Conservation (phyloP, 1,140 invertebrate genomes). For the Rhyzopertha dominica region DNA sequence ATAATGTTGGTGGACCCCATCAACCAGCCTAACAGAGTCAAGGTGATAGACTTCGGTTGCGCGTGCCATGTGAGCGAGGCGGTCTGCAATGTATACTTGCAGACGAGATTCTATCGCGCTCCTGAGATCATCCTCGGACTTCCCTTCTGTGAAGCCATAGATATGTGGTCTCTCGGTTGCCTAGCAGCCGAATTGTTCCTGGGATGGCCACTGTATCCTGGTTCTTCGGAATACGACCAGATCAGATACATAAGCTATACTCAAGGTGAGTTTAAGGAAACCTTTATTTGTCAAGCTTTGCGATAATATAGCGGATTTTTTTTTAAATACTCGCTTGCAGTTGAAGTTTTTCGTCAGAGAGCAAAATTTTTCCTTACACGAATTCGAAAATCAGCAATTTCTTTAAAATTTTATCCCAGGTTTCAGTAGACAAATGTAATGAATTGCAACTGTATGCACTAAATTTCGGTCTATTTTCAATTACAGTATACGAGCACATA, state of each 20-base stretch:
- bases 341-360: background rate
- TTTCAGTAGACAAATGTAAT: too few species aligned
- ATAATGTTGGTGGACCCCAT: constrained; percentile 99
- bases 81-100: constrained; percentile 98
- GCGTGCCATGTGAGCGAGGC: constrained; percentile 99
- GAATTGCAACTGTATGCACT: too few species aligned
- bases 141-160: constrained; percentile 99
- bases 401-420: too few species aligned
- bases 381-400: too few species aligned
- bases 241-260: constrained; percentile 88
- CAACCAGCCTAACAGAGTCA: constrained; percentile 93
- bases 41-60: constrained; percentile 99
- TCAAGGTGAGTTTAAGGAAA: too few species aligned
- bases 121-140: constrained; percentile 98
- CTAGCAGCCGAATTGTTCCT: constrained; percentile 99
- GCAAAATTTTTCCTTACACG: too few species aligned
- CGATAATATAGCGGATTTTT: background rate
- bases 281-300: too few species aligned
- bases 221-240: constrained; percentile 99
- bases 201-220: constrained; percentile 99
- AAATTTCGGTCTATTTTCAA: too few species aligned
- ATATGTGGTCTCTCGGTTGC: constrained; percentile 99
- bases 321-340: too few species aligned
- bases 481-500: too few species aligned
- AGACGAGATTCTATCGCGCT: constrained; percentile 97